Evolutionary conservation across 2,113 vertebrate genomes (phyloP).

Genomic region (Rana temporaria): DNA sequence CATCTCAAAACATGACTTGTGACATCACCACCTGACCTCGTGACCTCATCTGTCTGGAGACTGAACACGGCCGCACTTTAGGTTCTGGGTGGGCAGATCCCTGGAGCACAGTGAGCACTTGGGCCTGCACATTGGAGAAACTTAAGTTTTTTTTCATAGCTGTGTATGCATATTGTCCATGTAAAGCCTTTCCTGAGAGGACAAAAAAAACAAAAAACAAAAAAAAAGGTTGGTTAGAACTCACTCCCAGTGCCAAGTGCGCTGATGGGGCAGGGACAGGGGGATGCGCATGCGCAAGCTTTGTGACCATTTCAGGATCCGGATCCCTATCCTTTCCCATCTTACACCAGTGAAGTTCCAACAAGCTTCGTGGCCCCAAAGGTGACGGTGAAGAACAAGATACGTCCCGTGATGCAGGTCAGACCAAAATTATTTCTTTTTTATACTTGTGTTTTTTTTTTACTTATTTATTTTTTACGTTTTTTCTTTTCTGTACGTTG

Average conservation of each 20-base stretch:
- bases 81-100: conserved; percentile 75
- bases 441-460: conserved; percentile 84
- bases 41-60: conserved; percentile 75
- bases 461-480: conserved; percentile 86
- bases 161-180: conserved; percentile 65
- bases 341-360: conserved; percentile 78
- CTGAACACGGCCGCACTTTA: conserved; percentile 75
- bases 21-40: conserved; percentile 79
- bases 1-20: conserved; percentile 88
- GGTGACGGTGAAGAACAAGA: conserved; percentile 87
- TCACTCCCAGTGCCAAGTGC: conserved; percentile 71
- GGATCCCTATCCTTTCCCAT: conserved; percentile 79
- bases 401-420: conserved; percentile 96
- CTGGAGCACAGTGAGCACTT: conserved; percentile 67
- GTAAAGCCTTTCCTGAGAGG: conserved; percentile 77
- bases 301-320: conserved; percentile 98
- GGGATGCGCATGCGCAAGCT: conserved; percentile 93
- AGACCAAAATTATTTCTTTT: conserved; percentile 93
- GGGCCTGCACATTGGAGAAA: conserved; percentile 71
- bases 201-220: conserved; percentile 69
- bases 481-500: conserved; percentile 86
- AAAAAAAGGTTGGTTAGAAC: conserved; percentile 71
- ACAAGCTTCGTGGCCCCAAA: conserved; percentile 80
- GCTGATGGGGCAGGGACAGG: conserved; percentile 84
- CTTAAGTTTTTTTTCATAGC: conserved; percentile 63